Conservation (phyloP, 2,797 vertebrate genomes). For the Xiphophorus birchmanni region DNA sequence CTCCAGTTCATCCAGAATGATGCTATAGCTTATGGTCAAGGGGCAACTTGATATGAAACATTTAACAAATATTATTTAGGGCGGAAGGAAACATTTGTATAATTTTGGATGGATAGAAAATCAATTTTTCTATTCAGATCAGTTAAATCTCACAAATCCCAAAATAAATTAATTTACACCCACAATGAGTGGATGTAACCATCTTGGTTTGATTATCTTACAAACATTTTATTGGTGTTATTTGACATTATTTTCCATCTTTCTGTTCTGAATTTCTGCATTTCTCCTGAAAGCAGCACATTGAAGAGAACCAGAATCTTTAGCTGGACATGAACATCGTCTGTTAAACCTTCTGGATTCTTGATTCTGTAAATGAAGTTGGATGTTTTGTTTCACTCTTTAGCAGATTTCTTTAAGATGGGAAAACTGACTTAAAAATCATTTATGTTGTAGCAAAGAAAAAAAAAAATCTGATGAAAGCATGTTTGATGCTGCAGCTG, state of each 20-base stretch:
- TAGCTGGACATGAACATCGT: not conserved
- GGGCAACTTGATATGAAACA: not conserved
- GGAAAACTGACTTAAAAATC: not conserved
- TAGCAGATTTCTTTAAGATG: not conserved
- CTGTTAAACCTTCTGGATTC: not conserved
- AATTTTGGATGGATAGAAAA: not conserved
- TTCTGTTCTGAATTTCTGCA: not conserved
- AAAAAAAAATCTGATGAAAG: conserved; percentile 2
- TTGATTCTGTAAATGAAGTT: not conserved
- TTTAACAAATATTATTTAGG: not conserved
- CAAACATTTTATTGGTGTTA: not conserved
- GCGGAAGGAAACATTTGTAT: not conserved
- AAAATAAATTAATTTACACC: not conserved
- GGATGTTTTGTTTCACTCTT: not conserved
- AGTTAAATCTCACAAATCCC: not conserved
- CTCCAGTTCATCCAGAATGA: not conserved
- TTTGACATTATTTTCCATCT: not conserved
- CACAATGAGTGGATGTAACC: not conserved
- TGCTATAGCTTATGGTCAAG: not conserved
- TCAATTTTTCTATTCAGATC: not conserved
- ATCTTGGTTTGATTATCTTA: not conserved
- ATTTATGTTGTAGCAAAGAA: not conserved
- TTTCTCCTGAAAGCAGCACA: not conserved
- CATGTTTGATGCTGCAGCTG: conserved; percentile 24
- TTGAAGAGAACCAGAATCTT: not conserved